Conservation (phyloP, 1,140 invertebrate genomes). For the Wasmannia auropunctata region DNA sequence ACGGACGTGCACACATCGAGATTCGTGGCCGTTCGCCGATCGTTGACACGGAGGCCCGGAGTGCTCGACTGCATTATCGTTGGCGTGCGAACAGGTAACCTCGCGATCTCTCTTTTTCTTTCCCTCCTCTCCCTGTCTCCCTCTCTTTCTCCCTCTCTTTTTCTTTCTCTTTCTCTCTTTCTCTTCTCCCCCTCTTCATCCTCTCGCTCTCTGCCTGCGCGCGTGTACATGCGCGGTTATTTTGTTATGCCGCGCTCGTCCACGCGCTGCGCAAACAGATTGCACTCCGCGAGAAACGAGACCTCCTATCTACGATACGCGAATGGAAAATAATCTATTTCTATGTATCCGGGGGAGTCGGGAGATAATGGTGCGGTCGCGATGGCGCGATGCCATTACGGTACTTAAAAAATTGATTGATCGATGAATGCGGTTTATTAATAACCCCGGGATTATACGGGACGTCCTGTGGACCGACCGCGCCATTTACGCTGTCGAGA, state of each 20-base stretch:
- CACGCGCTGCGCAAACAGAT: constrained; percentile 72
- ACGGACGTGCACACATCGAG: constrained; percentile 74
- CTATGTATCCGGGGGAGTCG: neutral
- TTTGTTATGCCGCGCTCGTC: constrained; percentile 70
- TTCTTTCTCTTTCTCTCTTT: neutral
- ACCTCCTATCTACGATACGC: constrained; percentile 33
- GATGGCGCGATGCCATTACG: neutral
- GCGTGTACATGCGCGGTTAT: constrained; percentile 57
- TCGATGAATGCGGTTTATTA: constrained; percentile 34
- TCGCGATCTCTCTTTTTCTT: constrained; percentile 65
- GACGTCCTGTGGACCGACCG: neutral
- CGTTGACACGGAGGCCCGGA: constrained; percentile 73
- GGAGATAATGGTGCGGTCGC: constrained; percentile 27
- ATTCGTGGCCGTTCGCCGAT: constrained; percentile 77
- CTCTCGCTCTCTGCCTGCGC: constrained; percentile 7
- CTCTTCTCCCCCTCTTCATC: neutral
- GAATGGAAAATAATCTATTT: constrained; percentile 50
- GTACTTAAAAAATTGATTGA: constrained; percentile 38
- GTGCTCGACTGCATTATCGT: constrained; percentile 75
- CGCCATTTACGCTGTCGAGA: neutral
- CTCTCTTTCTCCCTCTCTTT: neutral
- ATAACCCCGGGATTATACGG: constrained; percentile 19
- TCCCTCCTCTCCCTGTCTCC: constrained; percentile 16
- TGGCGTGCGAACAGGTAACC: constrained; percentile 75
- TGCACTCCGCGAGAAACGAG: constrained; percentile 65